These are phyloP conservation scores for Acanthacorydalis orientalis DNA, from an alignment of 2,888 invertebrate genomes.

Conservation along the genomic window DNA sequence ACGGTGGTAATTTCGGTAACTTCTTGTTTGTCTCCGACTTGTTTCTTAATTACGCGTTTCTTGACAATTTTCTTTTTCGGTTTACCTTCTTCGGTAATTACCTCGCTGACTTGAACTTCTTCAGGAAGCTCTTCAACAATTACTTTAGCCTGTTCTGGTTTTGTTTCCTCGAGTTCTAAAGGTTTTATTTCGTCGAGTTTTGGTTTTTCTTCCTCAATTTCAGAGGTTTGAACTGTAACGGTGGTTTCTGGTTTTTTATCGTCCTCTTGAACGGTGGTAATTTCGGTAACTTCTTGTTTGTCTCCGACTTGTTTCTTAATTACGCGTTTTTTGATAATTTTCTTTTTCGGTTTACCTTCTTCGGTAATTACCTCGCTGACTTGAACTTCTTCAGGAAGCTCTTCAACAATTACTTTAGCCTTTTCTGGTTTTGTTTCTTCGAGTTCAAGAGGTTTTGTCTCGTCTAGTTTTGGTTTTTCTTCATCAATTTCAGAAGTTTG, in stretches of 20 bases:
- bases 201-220: conserved; percentile 7
- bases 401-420: conserved; percentile 5
- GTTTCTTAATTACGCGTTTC: conserved; percentile 18
- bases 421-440: conserved; percentile 4
- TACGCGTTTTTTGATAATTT: conserved; percentile 8
- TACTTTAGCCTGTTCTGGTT: conserved; percentile 2
- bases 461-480: conserved; percentile 6
- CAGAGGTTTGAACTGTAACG: conserved; percentile 9
- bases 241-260: conserved; percentile 7
- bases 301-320: conserved; percentile 7
- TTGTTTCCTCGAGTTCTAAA: background rate
- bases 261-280: conserved; percentile 4
- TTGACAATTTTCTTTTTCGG: conserved; percentile 16
- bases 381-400: conserved; percentile 8
- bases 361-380: conserved; percentile 7
- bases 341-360: conserved; percentile 6
- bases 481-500: conserved; percentile 5
- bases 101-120: conserved; percentile 18
- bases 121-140: conserved; percentile 15
- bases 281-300: conserved; percentile 6
- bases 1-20: conserved; percentile 19
- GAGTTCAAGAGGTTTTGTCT: conserved; percentile 4
- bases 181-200: conserved; percentile 7
- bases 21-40: conserved; percentile 15
- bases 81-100: conserved; percentile 18